Evolutionary conservation across 2,797 vertebrate genomes (phyloP).

Genomic region (Urosaurus nigricauda): DNA sequence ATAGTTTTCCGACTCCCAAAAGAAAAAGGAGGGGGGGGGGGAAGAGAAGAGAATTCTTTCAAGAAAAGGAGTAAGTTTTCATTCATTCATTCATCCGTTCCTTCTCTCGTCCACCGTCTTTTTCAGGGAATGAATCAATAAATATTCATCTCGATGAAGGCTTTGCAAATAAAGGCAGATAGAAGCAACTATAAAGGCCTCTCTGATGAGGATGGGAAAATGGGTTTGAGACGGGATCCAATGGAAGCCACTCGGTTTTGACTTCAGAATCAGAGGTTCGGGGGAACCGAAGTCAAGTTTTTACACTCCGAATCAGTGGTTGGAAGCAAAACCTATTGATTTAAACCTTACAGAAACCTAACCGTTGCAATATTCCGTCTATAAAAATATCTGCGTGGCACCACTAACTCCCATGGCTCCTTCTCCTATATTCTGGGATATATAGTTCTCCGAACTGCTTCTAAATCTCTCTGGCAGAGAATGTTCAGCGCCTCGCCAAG

Average conservation of each 20-base stretch:
- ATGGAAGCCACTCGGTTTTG: too few relatives aligned
- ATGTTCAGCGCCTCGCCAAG: too few relatives aligned
- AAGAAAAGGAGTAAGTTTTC: constrained; percentile 83
- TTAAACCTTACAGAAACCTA: too few relatives aligned
- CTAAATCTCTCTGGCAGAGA: too few relatives aligned
- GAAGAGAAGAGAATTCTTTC: constrained; percentile 75
- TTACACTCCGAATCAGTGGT: neutral
- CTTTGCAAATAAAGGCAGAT: constrained; percentile 42
- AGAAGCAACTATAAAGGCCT: constrained; percentile 55
- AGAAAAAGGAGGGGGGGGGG: constrained; percentile 59
- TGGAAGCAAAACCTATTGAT: neutral
- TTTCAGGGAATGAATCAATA: constrained; percentile 84
- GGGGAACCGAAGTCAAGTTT: neutral
- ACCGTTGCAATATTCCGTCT: neutral
- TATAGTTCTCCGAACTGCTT: too few relatives aligned
- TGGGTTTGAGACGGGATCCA: neutral
- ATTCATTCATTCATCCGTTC: constrained; percentile 69
- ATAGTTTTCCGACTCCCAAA: constrained; percentile 86
- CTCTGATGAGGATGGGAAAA: fast-evolving
- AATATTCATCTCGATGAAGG: constrained; percentile 82
- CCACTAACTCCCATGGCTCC: neutral
- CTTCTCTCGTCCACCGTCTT: constrained; percentile 67
- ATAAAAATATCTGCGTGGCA: too few relatives aligned
- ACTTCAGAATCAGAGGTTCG: neutral
- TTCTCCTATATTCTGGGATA: too few relatives aligned